Conservation (phyloP, 2,797 vertebrate species). For the Selene dorsalis region DNA sequence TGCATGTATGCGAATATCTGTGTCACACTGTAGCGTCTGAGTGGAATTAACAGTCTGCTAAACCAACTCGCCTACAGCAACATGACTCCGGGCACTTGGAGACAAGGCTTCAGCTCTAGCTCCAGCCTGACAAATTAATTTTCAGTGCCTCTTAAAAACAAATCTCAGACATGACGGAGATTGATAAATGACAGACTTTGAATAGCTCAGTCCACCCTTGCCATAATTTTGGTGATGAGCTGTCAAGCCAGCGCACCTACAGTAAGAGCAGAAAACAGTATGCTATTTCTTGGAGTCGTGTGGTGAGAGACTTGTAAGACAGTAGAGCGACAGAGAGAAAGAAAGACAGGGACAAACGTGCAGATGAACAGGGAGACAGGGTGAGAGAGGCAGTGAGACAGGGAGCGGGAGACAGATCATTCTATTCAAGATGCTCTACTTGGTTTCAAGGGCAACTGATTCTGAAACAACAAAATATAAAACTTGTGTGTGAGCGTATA, state of each 20-base stretch:
- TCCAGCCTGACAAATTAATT: constrained; percentile 55
- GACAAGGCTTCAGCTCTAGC: constrained; percentile 17
- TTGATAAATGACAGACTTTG: constrained; percentile 55
- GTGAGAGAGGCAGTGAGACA: not conserved
- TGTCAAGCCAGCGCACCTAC: constrained; percentile 54
- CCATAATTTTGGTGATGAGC: constrained; percentile 44
- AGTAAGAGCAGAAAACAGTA: constrained; percentile 40
- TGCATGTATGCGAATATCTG: not conserved
- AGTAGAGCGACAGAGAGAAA: not conserved
- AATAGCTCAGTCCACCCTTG: constrained; percentile 40
- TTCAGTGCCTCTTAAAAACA: constrained; percentile 28
- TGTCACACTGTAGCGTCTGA: constrained; percentile 7
- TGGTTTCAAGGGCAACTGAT: constrained; percentile 76
- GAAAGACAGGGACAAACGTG: not conserved
- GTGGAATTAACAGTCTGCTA: constrained; percentile 26
- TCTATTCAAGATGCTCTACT: constrained; percentile 65
- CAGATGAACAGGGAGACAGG: constrained; percentile 1
- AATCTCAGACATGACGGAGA: constrained; percentile 38
- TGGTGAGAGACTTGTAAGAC: not conserved
- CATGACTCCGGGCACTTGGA: constrained; percentile 35
- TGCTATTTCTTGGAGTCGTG: constrained; percentile 36
- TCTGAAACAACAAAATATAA: constrained; percentile 71
- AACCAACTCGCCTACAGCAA: constrained; percentile 19
- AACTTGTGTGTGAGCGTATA: constrained; percentile 39
- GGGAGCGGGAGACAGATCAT: constrained; percentile 9